Evolutionary conservation across 2,113 vertebrate species (phyloP).

Genomic region (Numenius arquata): DNA sequence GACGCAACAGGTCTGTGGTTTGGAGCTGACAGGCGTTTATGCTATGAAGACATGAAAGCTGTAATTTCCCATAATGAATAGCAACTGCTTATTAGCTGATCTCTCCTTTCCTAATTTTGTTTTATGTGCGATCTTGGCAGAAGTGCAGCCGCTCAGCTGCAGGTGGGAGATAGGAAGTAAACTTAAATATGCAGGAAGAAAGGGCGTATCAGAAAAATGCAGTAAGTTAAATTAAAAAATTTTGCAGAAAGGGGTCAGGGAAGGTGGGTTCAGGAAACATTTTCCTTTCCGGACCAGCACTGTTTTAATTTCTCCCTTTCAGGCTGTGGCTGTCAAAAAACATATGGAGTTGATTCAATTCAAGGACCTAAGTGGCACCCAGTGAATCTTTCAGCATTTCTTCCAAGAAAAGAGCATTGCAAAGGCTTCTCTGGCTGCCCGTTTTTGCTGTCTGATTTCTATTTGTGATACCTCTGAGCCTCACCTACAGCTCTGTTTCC

Average conservation of each 20-base stretch:
- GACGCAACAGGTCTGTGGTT: not conserved
- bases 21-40: not conserved
- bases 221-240: not conserved
- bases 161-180: not conserved
- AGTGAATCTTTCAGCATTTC: not conserved
- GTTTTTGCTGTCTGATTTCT: not conserved
- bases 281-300: not conserved
- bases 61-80: not conserved
- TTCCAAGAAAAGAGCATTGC: not conserved
- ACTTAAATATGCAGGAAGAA: not conserved
- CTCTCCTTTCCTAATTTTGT: not conserved
- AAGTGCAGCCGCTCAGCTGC: not conserved
- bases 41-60: not conserved
- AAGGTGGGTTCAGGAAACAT: not conserved
- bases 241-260: not conserved
- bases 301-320: not conserved
- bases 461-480: not conserved
- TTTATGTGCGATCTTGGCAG: not conserved
- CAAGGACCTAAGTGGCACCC: not conserved
- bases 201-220: not conserved
- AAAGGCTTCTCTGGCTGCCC: not conserved
- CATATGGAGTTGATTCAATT: not conserved
- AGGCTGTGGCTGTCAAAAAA: not conserved
- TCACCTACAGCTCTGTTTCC: not conserved
- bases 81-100: not conserved